Base-by-base conservation (phyloP, 2,888 invertebrate species). In the Noctua pronuba region DNA sequence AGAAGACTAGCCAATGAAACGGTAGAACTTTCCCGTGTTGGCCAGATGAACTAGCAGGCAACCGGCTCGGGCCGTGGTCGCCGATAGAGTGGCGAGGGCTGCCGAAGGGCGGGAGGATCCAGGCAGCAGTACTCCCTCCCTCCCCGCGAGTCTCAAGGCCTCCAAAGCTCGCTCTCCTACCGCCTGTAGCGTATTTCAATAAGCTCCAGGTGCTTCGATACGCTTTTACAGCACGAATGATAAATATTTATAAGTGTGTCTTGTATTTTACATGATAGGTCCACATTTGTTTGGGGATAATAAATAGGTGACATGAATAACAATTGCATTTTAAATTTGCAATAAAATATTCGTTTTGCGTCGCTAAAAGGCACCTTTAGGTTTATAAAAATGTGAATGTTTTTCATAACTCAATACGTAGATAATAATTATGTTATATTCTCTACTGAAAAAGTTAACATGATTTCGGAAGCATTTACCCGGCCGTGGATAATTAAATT, bases 81-180 rank as follows among this genome's bases (percentile, higher is more conserved):
- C 88, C 85, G 85, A 80, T 80, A 86, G 91, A 92, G 89, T 93
- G 91, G 75, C 70, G 41, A 79, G 77, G 46, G 21, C 41, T 69
- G 18, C 28, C 65, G 86, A 85, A 90, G 91, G 93, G 92, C 90
- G 92, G 92, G 91, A 87, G 91, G 86, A 83, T 85, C 80, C 67
- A 79, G 80, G 86, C 87, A 85, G 82, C 87, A 84, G 85, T 79
- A 83, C 78, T 69, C 85, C 74, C 82, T 96, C 96, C 52, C 97
- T 73, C 28, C 77, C 81, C 71, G 77, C 49, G 4, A 35, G 55
- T 35, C n/a, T 46, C 70, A 77, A 80, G 75, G 67, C 84, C 79
- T 21, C 24, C 18, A n/a, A 46, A 35, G 31, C 79, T 44, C 79
- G 78, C 83, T 84, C 85, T 86, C 74, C 70, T 55, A 78, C 70